Base-by-base conservation (phyloP, 1,140 invertebrate genomes). In the Drosophila virilis region DNA sequence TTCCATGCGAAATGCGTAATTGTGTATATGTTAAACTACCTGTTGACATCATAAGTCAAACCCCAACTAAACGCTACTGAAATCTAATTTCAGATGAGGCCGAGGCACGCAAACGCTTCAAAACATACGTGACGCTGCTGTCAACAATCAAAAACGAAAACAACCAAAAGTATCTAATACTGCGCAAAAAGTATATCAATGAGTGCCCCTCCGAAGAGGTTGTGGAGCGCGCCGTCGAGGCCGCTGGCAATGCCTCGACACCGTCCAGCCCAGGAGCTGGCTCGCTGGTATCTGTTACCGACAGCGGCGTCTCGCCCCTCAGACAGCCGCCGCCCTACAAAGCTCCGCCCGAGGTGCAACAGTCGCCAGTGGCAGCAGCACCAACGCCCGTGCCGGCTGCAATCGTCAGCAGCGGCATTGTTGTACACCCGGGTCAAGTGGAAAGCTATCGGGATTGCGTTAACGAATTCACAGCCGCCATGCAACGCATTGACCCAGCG, bases 71-170 rank as follows among this genome's bases (percentile, higher is more conserved):
- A 45, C 17, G 35, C 45, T 54, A 51, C 32, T 50, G 37, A 48
- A 55, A 40, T 52, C 12, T 48, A 13, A 17, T 42, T 46, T 35
- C 71, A 89, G 85, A 78, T 95, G 67, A 97, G 92, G 96, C 97
- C 95, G 67, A 97, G 92, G 96, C 97, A 1, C 94, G 97, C 77
- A 95, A 95, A 75, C 95, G 95, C 75, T 98, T 98, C 91, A 98
- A 98, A 93, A 96, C 97, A 67, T 97, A 96, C 93, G 97, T 99
- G 3, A 98, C 98, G 91, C 94, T 94, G 38, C 93, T 99, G 70
- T 97, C 97, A 3, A 96, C 95, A 7, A 97, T 98, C 51, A 97
- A 95, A 91, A 95, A 94, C 76, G 95, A 96, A 89, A 95, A 95
- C 92, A 96, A 96, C 66, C 96, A 97, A 85, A 98, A 98, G 92